phyloP scores from a whole-genome alignment of 2,888 invertebrate species.

The Cepaea hortensis region DNA sequence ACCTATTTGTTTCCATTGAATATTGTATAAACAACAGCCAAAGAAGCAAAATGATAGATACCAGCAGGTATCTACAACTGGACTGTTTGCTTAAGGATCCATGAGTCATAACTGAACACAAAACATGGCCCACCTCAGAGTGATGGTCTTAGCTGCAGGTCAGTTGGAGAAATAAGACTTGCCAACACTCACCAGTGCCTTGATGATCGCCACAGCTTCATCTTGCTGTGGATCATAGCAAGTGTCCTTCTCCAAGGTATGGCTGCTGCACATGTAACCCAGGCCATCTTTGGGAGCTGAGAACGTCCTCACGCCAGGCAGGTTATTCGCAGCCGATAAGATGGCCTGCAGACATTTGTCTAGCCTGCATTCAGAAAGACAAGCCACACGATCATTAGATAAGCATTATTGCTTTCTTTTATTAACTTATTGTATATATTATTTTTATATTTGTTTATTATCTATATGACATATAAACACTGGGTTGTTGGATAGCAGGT shows the following conservation, averaged over 20 bases:
- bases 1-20: too few relatives aligned
- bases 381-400: neutral
- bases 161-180: too few relatives aligned
- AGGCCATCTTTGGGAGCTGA: slow-evolving; percentile 69
- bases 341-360: slow-evolving; percentile 67
- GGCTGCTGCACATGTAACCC: slow-evolving; percentile 65
- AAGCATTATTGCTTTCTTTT: neutral
- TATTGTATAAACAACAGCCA: too few relatives aligned
- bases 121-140: too few relatives aligned
- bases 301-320: slow-evolving; percentile 64
- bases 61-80: too few relatives aligned
- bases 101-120: too few relatives aligned
- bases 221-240: slow-evolving; percentile 74
- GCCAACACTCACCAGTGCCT: slow-evolving; percentile 64
- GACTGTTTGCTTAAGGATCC: too few relatives aligned
- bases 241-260: slow-evolving; percentile 70
- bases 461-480: neutral
- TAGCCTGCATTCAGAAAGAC: slow-evolving; percentile 57
- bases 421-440: too few relatives aligned
- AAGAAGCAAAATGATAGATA: too few relatives aligned
- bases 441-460: neutral
- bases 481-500: slow-evolving; percentile 64
- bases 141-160: too few relatives aligned
- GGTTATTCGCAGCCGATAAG: slow-evolving; percentile 62
- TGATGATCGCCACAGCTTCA: slow-evolving; percentile 67